Percentiles rank a stretch among this genome's conserved stretches.
Evolutionary conservation across 2,797 vertebrate species (phyloP).

Genomic region (Phataginus tricuspis): DNA sequence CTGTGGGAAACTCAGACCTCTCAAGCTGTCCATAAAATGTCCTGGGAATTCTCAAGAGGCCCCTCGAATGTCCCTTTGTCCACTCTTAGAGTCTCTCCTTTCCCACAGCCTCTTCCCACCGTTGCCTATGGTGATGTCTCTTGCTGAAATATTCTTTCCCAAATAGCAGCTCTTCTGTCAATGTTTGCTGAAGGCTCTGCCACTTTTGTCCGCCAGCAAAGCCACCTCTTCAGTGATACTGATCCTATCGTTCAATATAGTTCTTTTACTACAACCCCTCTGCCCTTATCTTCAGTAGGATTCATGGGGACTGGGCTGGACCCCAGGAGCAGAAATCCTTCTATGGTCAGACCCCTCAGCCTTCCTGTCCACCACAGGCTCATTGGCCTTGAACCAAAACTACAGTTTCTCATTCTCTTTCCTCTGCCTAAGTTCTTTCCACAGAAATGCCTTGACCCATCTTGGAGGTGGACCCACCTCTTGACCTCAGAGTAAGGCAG

Average conservation of each 20-base stretch:
- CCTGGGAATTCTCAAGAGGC: not conserved
- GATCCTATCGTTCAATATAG: rapidly evolving
- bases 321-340: not conserved
- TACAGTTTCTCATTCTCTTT: not conserved
- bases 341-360: not conserved
- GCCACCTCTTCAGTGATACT: not conserved
- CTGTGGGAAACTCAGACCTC: not conserved
- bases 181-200: not conserved
- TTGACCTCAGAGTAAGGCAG: not conserved
- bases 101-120: not conserved
- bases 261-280: not conserved
- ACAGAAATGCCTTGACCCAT: not conserved
- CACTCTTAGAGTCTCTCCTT: too few species aligned
- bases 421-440: not conserved
- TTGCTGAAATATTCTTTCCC: not conserved
- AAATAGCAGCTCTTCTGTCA: not conserved
- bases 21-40: not conserved
- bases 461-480: not conserved
- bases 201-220: too few species aligned
- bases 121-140: not conserved
- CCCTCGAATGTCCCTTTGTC: not conserved
- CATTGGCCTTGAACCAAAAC: not conserved
- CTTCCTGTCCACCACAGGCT: not conserved
- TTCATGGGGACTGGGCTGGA: not conserved
- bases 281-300: not conserved